Base-by-base conservation (phyloP, 2,797 vertebrate species). In the Myotis myotis region DNA sequence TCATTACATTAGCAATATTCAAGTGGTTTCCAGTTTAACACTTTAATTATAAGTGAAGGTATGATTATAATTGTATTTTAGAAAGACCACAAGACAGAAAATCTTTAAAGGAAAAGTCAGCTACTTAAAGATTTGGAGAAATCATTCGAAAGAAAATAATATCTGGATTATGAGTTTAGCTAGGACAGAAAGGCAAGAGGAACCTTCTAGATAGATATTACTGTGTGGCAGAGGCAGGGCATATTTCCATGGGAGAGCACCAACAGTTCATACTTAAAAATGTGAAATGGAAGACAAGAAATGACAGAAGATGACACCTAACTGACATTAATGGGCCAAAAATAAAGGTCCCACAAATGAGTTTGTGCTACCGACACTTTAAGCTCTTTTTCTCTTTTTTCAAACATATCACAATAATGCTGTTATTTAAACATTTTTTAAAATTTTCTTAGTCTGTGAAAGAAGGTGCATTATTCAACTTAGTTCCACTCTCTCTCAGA, bases 391-490 rank as follows among this genome's bases (percentile, higher is more conserved):
- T 53, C 8, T 84, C 3, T 72, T 87, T 85, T 72, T 85, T 85
- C 7, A 90, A 87, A 60, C 41, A 72, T 62, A 79, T 66, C 22
- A 74, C 36, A 76, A 86, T 76, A 72, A 91, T 91, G 23, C 1
- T 66, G 7, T 12, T 71, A 60, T 57, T 84, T 68, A 82, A 84
- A n/a, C 20, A 41, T 91, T 47, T 93, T 91, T 70, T 0, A 87
- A 6, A 28, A 60, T 13, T 97, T 96, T 88, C n/a, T 91, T 92
- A 19, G 33, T 66, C 51, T 92, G 8, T 93, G 66, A 94, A 97
- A 86, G 83, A 98, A 97, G 1, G 2, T 91, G 12, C 20, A 68
- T 81, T n/a, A 96, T 97, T 97, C 76, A 91, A 95, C 5, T 47
- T 25, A 87, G 3, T 38, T 55, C 57, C 62, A 87, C 36, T 93